Evolutionary conservation across 2,888 invertebrate genomes (phyloP).

Genomic region (Physocephala rufipes): DNA sequence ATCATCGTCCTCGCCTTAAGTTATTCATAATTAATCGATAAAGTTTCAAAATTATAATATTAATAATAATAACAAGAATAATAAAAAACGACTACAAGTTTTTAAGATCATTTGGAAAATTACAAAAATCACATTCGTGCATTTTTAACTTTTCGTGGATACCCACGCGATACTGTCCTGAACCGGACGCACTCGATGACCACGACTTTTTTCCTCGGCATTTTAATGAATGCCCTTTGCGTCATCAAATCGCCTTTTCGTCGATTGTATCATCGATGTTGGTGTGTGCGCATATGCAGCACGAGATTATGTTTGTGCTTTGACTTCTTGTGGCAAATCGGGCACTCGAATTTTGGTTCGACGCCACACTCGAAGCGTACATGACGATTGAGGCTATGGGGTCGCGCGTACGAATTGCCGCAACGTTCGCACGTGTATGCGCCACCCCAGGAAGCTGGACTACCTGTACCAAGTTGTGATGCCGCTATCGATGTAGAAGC

Average conservation of each 20-base stretch:
- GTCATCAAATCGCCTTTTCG: conserved; percentile 34
- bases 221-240: not conserved
- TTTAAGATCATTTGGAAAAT: conserved; percentile 64
- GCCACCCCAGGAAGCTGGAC: conserved; percentile 54
- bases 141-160: conserved; percentile 35
- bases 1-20: conserved; percentile 32
- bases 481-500: conserved; percentile 28
- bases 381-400: conserved; percentile 70
- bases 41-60: conserved; percentile 44
- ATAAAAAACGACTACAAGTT: conserved; percentile 61
- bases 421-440: conserved; percentile 68
- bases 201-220: conserved; percentile 16
- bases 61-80: conserved; percentile 41
- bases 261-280: conserved; percentile 66
- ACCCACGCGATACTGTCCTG: conserved; percentile 35
- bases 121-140: conserved; percentile 51
- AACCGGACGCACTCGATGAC: conserved; percentile 33
- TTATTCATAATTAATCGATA: conserved; percentile 49
- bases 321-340: conserved; percentile 71
- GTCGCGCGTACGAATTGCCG: conserved; percentile 70
- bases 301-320: conserved; percentile 67
- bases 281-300: conserved; percentile 67
- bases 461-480: conserved; percentile 43
- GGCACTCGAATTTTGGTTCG: conserved; percentile 72
- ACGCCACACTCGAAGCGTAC: conserved; percentile 71